Conservation (phyloP, 2,888 invertebrate species). For the Lasius fuliginosus region DNA sequence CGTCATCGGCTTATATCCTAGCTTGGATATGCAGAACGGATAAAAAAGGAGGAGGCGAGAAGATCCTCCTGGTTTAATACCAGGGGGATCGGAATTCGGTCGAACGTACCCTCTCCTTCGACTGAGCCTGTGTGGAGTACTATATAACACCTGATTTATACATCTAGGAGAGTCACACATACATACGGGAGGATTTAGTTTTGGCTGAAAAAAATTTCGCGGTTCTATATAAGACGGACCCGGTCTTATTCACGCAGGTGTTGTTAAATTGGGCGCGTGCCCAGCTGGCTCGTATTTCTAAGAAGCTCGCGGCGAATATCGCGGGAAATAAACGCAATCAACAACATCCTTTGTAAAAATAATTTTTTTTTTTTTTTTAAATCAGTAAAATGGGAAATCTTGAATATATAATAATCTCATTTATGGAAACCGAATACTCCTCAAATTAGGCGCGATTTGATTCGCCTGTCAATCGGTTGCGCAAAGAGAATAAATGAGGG, state of each 20-base stretch:
- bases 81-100: slow-evolving; percentile 46
- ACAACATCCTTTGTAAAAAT: neutral
- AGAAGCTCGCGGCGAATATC: too few species aligned
- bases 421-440: neutral
- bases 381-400: neutral
- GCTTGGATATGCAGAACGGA: slow-evolving; percentile 48
- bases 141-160: slow-evolving; percentile 16
- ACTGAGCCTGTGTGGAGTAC: slow-evolving; percentile 21
- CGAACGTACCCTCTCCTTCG: slow-evolving; percentile 27
- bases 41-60: slow-evolving; percentile 39
- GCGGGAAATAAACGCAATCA: neutral
- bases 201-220: slow-evolving; percentile 4
- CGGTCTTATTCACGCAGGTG: neutral
- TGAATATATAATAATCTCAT: neutral
- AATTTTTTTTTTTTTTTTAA: too few species aligned
- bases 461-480: neutral
- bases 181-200: neutral
- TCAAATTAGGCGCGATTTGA: neutral
- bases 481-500: slow-evolving; percentile 20
- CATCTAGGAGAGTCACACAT: slow-evolving; percentile 11
- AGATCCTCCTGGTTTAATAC: slow-evolving; percentile 45
- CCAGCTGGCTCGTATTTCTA: neutral
- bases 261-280: slow-evolving; percentile 11
- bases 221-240: neutral
- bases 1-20: slow-evolving; percentile 54